Conservation (phyloP, 2,113 vertebrate genomes). For the Upupa epops region DNA sequence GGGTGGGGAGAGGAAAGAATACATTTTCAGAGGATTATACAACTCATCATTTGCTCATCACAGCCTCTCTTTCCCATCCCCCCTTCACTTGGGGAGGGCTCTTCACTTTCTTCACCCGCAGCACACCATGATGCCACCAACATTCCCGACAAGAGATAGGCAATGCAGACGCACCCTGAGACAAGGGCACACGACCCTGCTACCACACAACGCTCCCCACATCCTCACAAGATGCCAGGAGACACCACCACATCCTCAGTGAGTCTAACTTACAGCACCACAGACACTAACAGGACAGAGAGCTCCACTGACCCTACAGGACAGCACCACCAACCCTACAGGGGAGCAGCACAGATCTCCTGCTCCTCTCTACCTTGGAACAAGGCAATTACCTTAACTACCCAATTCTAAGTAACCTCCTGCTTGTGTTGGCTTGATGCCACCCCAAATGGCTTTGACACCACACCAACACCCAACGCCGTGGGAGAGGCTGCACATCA, state of each 20-base stretch:
- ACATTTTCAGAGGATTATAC: conserved; percentile 71
- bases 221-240: neutral
- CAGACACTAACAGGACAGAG: neutral
- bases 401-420: neutral
- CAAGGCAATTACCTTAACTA: neutral
- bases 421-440: neutral
- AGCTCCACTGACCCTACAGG: neutral
- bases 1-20: conserved; percentile 65
- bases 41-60: conserved; percentile 63
- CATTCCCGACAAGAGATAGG: neutral
- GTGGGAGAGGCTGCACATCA: neutral
- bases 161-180: neutral
- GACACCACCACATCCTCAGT: accelerated
- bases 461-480: neutral
- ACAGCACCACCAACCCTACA: neutral
- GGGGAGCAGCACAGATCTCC: neutral
- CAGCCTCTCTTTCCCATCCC: conserved; percentile 25
- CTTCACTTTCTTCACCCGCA: neutral
- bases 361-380: neutral
- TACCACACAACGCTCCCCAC: neutral
- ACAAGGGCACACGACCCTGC: neutral
- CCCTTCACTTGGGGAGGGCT: neutral
- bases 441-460: neutral
- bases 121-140: neutral
- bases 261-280: neutral